Percentiles rank a stretch among this genome's conserved stretches.
Conservation (phyloP, 2,888 invertebrate species). For the Netelia melanura region DNA sequence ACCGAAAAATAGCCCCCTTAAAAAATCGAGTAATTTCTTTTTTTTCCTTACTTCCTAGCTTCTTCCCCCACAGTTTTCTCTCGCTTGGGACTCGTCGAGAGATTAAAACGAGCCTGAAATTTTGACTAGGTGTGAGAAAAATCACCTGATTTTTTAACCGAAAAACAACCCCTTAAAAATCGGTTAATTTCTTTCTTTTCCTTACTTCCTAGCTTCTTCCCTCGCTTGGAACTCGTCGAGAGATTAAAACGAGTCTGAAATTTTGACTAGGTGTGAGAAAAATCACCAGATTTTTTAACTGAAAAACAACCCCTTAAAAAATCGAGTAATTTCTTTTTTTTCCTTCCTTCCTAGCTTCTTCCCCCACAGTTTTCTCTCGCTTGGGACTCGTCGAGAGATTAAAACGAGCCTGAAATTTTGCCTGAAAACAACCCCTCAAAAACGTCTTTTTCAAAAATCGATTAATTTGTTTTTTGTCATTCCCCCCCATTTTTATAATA, state of each 20-base stretch:
- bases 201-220: slow-evolving; percentile 7
- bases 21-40: no score
- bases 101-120: slow-evolving; percentile 28
- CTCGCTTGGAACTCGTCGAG: background rate
- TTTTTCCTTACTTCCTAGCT: background rate
- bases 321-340: no score
- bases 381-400: background rate
- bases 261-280: background rate
- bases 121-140: background rate
- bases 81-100: background rate
- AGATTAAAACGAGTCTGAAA: slow-evolving; percentile 18
- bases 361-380: background rate
- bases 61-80: background rate
- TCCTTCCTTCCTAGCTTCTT: background rate
- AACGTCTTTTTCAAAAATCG: no score
- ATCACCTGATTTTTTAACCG: background rate
- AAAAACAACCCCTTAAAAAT: no score
- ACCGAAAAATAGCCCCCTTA: no score
- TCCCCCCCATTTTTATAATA: no score
- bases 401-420: slow-evolving; percentile 25
- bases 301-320: no score
- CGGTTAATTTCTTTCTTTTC: no score
- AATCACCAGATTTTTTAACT: background rate
- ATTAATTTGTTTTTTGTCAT: no score
- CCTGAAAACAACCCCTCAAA: no score